Conservation (phyloP, 2,113 vertebrate genomes). For the Phrynosoma platyrhinos region DNA sequence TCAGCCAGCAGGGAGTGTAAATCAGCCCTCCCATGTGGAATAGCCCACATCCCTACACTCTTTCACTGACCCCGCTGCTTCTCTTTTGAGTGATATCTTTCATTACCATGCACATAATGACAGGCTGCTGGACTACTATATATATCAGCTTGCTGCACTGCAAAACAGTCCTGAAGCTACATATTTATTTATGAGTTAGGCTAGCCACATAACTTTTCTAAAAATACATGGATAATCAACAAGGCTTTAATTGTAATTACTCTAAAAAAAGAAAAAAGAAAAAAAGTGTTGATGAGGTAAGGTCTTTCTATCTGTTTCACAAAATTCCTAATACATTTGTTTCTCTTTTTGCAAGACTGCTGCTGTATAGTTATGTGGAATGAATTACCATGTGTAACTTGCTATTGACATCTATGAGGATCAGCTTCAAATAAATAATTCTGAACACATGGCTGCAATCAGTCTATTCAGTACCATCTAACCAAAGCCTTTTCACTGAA, state of each 20-base stretch:
- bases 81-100: background rate
- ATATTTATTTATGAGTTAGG: conserved; percentile 42
- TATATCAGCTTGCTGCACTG: conserved; percentile 45
- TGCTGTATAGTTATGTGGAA: background rate
- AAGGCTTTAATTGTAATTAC: conserved; percentile 5
- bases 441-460: background rate
- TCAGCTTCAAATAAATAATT: background rate
- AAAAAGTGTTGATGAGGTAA: background rate
- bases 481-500: conserved; percentile 7
- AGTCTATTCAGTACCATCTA: background rate
- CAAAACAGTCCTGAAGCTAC: conserved; percentile 13
- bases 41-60: fast-evolving
- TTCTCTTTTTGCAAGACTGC: conserved; percentile 5
- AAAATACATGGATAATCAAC: conserved; percentile 40
- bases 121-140: conserved; percentile 52
- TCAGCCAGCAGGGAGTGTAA: background rate
- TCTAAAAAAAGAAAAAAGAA: background rate
- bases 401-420: background rate
- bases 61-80: background rate
- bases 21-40: fast-evolving
- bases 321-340: fast-evolving
- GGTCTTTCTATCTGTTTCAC: background rate
- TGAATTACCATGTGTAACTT: conserved; percentile 29
- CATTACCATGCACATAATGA: background rate
- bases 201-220: background rate